Evolutionary conservation across 2,797 vertebrate genomes (phyloP), one percentile per base, ranked within the genome.

Genomic region (Decapterus maruadsi): DNA sequence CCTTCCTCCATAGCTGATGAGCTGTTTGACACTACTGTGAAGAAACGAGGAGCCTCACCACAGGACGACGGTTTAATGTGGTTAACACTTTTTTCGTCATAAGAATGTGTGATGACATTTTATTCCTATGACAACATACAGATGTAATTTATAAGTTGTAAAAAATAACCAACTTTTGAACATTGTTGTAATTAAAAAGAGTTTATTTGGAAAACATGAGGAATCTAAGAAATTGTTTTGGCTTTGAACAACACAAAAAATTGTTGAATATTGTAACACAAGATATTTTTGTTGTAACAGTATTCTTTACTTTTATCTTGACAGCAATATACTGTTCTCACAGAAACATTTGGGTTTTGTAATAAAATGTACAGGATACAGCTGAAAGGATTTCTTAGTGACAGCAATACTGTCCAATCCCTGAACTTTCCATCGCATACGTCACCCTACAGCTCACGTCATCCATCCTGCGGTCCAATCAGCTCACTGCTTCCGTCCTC

Each of bases 321-420:
- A 14, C 26, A 56, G 14, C 7, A 17, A 31, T 34, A 19, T 34
- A 8, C 4, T 56, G 3, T 16, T 4, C 6, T 45, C 13, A 2
- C 31, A 46, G 12, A 43, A 14, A 46, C 45, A 46, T 46, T 48
- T 10, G 1, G 22, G 13, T 6, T 42, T 72, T 56, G 56, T 55
- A 2, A 66, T 31, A 14, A 11, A 40, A 51, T 12, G 48, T 68
- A 78, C 3, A 56, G 46, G 46, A 62, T 60, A 59, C 20, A 46
- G 29, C 1, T 19, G 2, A 8, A 20, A 17, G 0, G 5, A 16
- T 31, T 34, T 43, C 0, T 67, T 20, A 88, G 17, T 4, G 81
- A 85, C 84, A 77, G 11, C 4, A 1, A 19, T 0, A 20, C 1
- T 29, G 40, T 40, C 90, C 88, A 93, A 89, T 93, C 65, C 85